Evolutionary conservation across 35 echinoderm and acorn worm genomes (phyloP).

Genomic region (Diadema setosum): DNA sequence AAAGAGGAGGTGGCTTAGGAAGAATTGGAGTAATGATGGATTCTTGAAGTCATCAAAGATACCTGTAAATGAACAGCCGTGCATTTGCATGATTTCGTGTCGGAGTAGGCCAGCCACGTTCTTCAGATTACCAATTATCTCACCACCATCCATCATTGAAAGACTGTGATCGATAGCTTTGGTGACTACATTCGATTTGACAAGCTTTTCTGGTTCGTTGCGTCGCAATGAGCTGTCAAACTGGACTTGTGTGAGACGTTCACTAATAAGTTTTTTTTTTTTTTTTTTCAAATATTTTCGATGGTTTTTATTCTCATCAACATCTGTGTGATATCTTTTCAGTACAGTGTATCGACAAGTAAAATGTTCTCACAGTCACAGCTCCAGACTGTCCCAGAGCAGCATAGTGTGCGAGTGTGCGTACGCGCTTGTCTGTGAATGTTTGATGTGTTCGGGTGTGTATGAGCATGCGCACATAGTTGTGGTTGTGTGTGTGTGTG

Average conservation of each 20-base stretch:
- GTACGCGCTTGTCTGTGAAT: no score
- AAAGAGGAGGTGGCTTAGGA: conserved; percentile 37
- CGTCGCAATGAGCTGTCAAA: conserved; percentile 28
- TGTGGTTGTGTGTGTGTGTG: no score
- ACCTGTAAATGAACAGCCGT: conserved; percentile 21
- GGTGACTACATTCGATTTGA: neutral
- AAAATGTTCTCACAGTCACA: no score
- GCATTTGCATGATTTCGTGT: conserved; percentile 4
- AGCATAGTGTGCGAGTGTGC: no score
- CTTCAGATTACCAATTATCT: conserved; percentile 34
- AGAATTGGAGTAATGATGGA: neutral
- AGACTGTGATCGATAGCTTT: conserved; percentile 7
- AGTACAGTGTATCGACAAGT: neutral
- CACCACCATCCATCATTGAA: conserved; percentile 32
- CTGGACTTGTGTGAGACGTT: conserved; percentile 2
- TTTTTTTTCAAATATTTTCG: conserved; percentile 9
- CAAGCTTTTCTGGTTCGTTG: conserved; percentile 18
- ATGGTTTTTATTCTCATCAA: neutral
- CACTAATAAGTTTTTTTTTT: neutral
- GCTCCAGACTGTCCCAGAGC: no score
- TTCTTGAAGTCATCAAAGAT: conserved; percentile 21
- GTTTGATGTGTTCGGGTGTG: no score
- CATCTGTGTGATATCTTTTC: conserved; percentile 7
- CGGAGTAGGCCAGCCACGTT: conserved; percentile 19
- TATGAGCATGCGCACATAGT: no score